Evolutionary conservation across 2,888 invertebrate genomes (phyloP), one percentile per base, ranked within the genome.

Genomic region (Drosophila neonasuta): DNA sequence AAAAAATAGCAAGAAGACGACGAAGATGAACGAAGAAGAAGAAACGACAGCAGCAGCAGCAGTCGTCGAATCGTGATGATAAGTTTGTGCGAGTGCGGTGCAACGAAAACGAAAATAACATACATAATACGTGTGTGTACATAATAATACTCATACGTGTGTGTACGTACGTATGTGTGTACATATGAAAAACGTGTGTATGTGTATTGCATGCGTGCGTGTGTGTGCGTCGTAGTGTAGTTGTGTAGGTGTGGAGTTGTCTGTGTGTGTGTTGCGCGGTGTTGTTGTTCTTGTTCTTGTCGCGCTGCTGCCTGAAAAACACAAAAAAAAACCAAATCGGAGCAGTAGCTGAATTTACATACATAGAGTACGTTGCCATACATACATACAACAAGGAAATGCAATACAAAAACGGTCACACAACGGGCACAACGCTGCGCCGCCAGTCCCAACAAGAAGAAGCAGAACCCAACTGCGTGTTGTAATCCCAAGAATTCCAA

Each of bases 51-150:
- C 80, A 86, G 85, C 79, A 78, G 78, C 76, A 80, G 83, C 71
- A 69, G 70, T 69, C 74, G 74, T 77, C 74, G 74, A 83, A 74
- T 65, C 69, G 75, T 75, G 77, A 84, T 79, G 83, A 79, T 79
- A 80, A 80, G 67, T 78, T 74, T 80, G 72, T 80, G 80, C 74
- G 80, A 80, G 80, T 75, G 75, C 74, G 79, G 86, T 81, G 87
- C 86, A 82, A 77, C 86, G 79, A 84, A 81, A 81, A 81, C 86
- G 79, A 84, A 81, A 81, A 81, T 77, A 77, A 82, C 77, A 79
- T 77, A 82, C 77, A 79, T 74, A 79, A 82, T 74, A 79, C 65
- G 71, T 71, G 75, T 77, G 72, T 80, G 77, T 77, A 66, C 71
- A 48, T 58, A 50, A 50, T 34, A 58, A 58, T 58, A 65, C 59